These are phyloP conservation scores for Micromys minutus DNA, from an alignment of 2,113 vertebrate genomes.

Conservation along the genomic window DNA sequence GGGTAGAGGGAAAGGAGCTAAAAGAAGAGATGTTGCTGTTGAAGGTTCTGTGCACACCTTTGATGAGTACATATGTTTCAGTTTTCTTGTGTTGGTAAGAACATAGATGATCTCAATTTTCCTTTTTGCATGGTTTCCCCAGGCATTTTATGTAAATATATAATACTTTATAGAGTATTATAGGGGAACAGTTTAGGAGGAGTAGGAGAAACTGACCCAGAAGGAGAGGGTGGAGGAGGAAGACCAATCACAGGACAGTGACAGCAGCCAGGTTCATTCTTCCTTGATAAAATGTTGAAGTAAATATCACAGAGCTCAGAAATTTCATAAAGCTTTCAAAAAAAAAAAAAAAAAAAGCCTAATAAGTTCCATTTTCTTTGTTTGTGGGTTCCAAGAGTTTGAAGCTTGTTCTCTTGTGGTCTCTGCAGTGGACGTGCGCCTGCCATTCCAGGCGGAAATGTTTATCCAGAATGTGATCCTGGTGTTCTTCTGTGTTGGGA, in stretches of 20 bases:
- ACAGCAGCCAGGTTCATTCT: background rate
- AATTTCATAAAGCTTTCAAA: background rate
- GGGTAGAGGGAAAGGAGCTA: background rate
- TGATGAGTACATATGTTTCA: conserved; percentile 13
- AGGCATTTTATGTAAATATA: background rate
- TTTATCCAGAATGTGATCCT: conserved; percentile 96
- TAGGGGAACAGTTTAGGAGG: background rate
- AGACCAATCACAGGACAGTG: conserved; percentile 3
- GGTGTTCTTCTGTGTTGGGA: conserved; percentile 93
- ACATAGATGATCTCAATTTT: background rate
- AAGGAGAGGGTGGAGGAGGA: background rate
- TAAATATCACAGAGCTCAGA: background rate
- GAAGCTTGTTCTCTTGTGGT: background rate
- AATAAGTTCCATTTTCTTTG: background rate
- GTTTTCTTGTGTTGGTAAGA: conserved; percentile 11
- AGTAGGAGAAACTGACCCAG: background rate
- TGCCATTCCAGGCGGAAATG: conserved; percentile 96
- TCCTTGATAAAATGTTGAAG: background rate
- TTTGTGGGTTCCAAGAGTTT: background rate
- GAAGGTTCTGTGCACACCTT: background rate
- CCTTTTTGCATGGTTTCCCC: conserved; percentile 12
- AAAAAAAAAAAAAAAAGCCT: too few relatives aligned
- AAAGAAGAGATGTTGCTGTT: background rate
- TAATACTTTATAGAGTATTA: conserved; percentile 32
- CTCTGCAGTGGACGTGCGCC: conserved; percentile 91